Conservation (phyloP, 2,888 invertebrate species). For the Epsilonema sp. region DNA sequence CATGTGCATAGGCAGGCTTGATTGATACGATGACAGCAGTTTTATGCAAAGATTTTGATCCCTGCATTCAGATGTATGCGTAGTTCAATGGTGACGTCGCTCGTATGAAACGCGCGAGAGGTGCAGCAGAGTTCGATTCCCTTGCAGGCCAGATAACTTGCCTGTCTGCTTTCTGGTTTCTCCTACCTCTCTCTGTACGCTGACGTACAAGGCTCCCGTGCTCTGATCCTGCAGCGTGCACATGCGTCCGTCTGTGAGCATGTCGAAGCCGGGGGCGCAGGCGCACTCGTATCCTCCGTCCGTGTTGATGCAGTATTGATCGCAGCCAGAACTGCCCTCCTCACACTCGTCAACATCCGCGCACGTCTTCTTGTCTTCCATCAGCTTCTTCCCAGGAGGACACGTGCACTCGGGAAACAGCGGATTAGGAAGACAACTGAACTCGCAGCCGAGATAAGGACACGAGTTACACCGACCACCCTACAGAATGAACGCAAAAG, state of each 20-base stretch:
- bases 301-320: conserved; percentile 9
- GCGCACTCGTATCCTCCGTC: conserved; percentile 11
- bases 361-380: conserved; percentile 11
- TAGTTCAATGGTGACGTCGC: no score
- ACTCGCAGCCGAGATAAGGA: no score
- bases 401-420: conserved; percentile 12
- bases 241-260: conserved; percentile 12
- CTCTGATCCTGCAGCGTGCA: conserved; percentile 10
- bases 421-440: not conserved
- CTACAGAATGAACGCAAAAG: no score
- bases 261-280: conserved; percentile 15
- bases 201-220: not conserved
- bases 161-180: no score
- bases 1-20: conserved; percentile 9
- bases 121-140: no score
- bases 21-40: no score
- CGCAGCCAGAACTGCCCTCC: conserved; percentile 9
- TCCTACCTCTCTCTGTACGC: not conserved
- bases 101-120: no score
- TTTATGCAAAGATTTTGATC: no score
- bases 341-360: conserved; percentile 13
- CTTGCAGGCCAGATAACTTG: no score
- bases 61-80: no score
- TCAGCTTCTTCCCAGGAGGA: conserved; percentile 9
- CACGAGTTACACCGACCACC: no score